phyloP scores from a whole-genome alignment of 2,888 invertebrate genomes.

The Dynastes tityus region DNA sequence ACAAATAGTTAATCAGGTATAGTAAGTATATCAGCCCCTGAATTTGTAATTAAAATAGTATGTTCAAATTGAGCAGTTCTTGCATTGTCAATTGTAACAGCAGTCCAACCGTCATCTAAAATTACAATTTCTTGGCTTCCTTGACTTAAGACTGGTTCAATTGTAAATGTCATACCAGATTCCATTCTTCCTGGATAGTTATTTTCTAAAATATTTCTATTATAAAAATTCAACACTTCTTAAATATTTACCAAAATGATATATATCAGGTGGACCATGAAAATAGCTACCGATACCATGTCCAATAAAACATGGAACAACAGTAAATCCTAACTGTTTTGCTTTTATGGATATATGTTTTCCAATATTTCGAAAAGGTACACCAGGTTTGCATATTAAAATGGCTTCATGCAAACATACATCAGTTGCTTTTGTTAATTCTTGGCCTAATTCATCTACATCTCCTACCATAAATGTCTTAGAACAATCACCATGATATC shows the following conservation, averaged over 20 bases:
- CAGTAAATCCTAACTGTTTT: conserved; percentile 75
- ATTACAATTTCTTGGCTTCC: conserved; percentile 80
- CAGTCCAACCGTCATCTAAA: conserved; percentile 94
- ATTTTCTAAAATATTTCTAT: conserved; percentile 73
- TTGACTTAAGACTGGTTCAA: conserved; percentile 90
- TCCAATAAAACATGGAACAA: conserved; percentile 88
- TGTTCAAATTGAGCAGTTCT: conserved; percentile 94
- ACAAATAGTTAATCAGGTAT: conserved; percentile 53
- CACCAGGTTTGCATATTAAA: conserved; percentile 75
- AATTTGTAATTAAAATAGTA: conserved; percentile 87
- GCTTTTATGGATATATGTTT: conserved; percentile 78
- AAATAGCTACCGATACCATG: conserved; percentile 96
- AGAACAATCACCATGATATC: conserved; percentile 94
- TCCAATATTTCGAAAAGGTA: conserved; percentile 77
- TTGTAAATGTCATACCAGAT: conserved; percentile 95
- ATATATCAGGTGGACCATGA: conserved; percentile 93
- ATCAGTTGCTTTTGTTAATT: conserved; percentile 81
- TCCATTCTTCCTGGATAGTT: conserved; percentile 81
- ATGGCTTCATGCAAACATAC: conserved; percentile 80
- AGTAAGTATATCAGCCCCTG: conserved; percentile 87
- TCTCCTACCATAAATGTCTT: conserved; percentile 89
- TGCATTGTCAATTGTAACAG: conserved; percentile 85
- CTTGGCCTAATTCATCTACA: conserved; percentile 82
- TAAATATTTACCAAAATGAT: conserved; percentile 80
- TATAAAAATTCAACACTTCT: conserved; percentile 2